phyloP scores from a whole-genome alignment of 2,797 vertebrate species.

The Hybognathus amarus region DNA sequence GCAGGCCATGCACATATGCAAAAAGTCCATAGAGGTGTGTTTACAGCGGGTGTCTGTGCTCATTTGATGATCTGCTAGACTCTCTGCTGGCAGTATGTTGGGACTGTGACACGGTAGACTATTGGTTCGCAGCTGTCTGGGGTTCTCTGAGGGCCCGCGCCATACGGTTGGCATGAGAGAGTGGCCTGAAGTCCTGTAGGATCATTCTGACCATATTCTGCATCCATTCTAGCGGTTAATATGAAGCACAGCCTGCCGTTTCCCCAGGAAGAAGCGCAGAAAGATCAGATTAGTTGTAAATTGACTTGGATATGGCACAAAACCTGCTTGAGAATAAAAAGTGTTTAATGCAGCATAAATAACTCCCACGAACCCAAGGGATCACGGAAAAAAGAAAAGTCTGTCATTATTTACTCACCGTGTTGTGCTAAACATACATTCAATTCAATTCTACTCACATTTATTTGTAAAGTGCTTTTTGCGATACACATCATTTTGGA shows the following conservation, averaged over 20 bases:
- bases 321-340: slow-evolving; percentile 7
- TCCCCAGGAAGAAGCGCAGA: neutral
- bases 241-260: neutral
- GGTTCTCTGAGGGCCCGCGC: slow-evolving; percentile 50
- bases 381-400: neutral
- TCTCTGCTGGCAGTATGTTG: slow-evolving; percentile 44
- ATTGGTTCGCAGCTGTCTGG: slow-evolving; percentile 61
- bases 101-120: slow-evolving; percentile 52
- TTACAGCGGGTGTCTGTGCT: slow-evolving; percentile 63
- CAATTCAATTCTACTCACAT: too few species aligned
- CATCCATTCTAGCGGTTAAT: slow-evolving; percentile 13
- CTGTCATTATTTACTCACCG: neutral
- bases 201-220: slow-evolving; percentile 34
- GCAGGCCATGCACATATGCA: slow-evolving; percentile 25
- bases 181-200: slow-evolving; percentile 37
- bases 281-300: slow-evolving; percentile 21
- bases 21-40: slow-evolving; percentile 26
- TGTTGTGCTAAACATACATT: too few species aligned
- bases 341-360: slow-evolving; percentile 3
- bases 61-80: slow-evolving; percentile 57
- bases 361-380: slow-evolving; percentile 12
- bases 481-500: too few species aligned
- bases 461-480: too few species aligned
- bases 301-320: slow-evolving; percentile 26
- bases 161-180: slow-evolving; percentile 48